Evolutionary conservation across 2,113 vertebrate genomes (phyloP), one percentile per base, ranked within the genome.

Genomic region (Nibea coibor): DNA sequence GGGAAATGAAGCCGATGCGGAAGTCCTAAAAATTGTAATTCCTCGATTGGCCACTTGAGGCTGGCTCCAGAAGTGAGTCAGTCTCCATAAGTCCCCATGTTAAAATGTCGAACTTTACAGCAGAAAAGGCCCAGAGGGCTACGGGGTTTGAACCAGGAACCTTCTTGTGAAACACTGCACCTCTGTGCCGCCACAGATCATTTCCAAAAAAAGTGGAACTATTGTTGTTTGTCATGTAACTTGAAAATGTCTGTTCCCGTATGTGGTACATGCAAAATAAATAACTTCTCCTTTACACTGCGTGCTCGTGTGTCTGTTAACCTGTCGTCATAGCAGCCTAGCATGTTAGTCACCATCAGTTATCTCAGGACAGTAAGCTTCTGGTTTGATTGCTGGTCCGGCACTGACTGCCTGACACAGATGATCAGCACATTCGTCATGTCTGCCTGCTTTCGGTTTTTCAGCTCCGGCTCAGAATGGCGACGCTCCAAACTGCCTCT

Each of bases 401-500:
- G 63, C 77, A 50, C 57, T 20, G 42, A 1, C 47, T 3, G 53
- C 53, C 69, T 67, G 75, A 80, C 76, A 51, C 7, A 7, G 73
- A 72, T 20, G 47, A 68, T 81, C 53, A 48, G 62, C 22, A 72
- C 62, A 71, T 59, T 31, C 22, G 70, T 79, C 56, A 14, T 57
- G 42, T 67, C 75, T 57, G 71, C 67, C 45, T 0, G 39, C 65
- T 54, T 75, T 78, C 75, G 50, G 0, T 28, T 69, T 54, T 75
- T 81, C 58, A 71, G 78, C 47, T 24, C 47, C 2, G 57, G 50
- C 50, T 31, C 62, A 7, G 48, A 75, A 45, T 79, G 71, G 48
- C 31, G 8, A 12, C 4, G 57, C 54, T 75, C 58, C 61, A 75
- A 45, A 70, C 57, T 28, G 72, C 80, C 19, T 66, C 68, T 24